Conservation (phyloP, 2,797 vertebrate species). For the Nannoperca australis region DNA sequence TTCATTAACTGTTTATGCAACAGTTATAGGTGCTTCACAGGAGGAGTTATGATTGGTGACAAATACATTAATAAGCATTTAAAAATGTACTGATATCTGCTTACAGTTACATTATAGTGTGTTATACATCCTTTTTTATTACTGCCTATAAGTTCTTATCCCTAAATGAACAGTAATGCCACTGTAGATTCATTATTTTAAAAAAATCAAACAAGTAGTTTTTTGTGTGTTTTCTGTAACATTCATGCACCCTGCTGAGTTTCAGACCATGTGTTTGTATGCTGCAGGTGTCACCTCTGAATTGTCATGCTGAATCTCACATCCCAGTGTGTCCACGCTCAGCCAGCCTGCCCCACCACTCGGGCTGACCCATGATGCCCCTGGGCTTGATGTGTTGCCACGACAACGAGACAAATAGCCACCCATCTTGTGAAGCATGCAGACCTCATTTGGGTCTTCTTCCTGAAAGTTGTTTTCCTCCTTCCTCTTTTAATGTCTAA, state of each 20-base stretch:
- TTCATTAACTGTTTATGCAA: too few relatives aligned
- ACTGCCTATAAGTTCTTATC: not conserved
- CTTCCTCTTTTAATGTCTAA: constrained; percentile 47
- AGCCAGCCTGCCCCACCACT: constrained; percentile 16
- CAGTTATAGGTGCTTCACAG: too few relatives aligned
- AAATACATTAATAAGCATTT: not conserved
- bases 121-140: not conserved
- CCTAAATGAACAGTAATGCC: not conserved
- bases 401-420: constrained; percentile 45
- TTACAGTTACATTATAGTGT: not conserved
- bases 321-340: constrained; percentile 4
- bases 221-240: not conserved
- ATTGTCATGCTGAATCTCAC: constrained; percentile 15
- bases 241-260: not conserved
- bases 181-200: not conserved
- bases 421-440: constrained; percentile 39
- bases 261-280: constrained; percentile 10
- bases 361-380: constrained; percentile 38
- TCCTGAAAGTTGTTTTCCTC: constrained; percentile 62
- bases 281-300: constrained; percentile 35
- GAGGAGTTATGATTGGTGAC: not conserved
- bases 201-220: not conserved
- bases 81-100: not conserved
- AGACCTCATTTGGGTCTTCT: constrained; percentile 36
- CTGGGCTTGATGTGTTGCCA: constrained; percentile 56